These are phyloP conservation scores for Poecilia velifera DNA, from an alignment of 2,797 vertebrate species.

Conservation along the genomic window DNA sequence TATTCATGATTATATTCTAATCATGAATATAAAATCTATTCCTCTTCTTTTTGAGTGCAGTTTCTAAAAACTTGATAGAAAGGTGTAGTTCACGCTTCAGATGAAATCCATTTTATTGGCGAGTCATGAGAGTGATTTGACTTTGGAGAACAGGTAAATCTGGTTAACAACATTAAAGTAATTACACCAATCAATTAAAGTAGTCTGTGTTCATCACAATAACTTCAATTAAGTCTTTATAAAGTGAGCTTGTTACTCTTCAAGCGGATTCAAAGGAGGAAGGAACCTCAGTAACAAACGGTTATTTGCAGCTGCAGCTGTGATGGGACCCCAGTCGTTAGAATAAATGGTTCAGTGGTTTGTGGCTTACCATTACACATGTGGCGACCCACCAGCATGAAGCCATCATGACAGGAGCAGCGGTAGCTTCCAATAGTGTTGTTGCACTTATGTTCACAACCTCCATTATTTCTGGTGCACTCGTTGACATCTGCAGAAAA, in stretches of 20 bases:
- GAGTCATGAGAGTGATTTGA: neutral
- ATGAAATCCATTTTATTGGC: neutral
- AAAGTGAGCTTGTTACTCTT: neutral
- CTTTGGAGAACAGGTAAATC: neutral
- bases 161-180: neutral
- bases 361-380: constrained; percentile 85
- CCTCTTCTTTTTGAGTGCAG: neutral
- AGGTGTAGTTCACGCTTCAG: neutral
- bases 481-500: constrained; percentile 89
- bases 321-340: constrained; percentile 13
- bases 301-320: constrained; percentile 9
- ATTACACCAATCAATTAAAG: neutral
- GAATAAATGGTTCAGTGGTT: constrained; percentile 7
- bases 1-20: neutral
- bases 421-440: constrained; percentile 92
- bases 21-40: neutral
- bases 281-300: neutral
- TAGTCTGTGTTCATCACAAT: neutral
- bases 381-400: constrained; percentile 81
- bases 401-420: constrained; percentile 90
- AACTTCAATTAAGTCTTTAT: neutral
- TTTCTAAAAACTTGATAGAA: neutral
- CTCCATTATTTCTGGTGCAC: constrained; percentile 84
- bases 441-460: constrained; percentile 89
- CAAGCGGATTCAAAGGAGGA: neutral